Base-by-base conservation (phyloP, 2,888 invertebrate genomes). In the Argyra leucocephala region DNA sequence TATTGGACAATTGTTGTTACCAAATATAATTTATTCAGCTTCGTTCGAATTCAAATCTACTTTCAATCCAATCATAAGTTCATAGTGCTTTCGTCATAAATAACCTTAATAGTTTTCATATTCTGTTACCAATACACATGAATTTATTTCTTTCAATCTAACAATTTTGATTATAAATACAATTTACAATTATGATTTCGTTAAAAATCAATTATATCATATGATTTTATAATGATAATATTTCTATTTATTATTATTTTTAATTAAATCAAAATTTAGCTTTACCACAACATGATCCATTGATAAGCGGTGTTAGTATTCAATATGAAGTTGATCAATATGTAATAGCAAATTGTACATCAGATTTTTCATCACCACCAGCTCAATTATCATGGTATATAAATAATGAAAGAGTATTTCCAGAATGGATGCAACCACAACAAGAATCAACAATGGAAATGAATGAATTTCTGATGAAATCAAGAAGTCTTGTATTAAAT, bases 381-480 rank as follows among this genome's bases (percentile, higher is more conserved):
- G 77, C 80, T 22, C 74, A 72, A 65, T 75, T 80, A 22, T 77
- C 76, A n/a, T 79, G 79, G 79, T 79, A 75, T 67, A 79, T 80
- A 65, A 79, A 80, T 70, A 78, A 77, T 65, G 77, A 78, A 67
- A 76, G 77, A 78, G 80, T 80, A 69, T 65, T 66, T 61, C 68
- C 75, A 22, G 76, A 77, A 22, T 76, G 78, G 69, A 69, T 80
- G 62, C 78, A 79, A 65, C 78, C 77, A 21, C 76, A 73, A 67
- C 74, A 76, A 61, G 80, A 80, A 63, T 74, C 74, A 57, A 78
- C 76, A 63, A 76, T 79, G 59, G 72, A 76, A 37, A 76, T 77
- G 65, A 78, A 79, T 69, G 78, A 78, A 61, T 80, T 77, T 67
- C 75, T 76, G 62, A 71, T 80, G 69, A 74, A 74, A 21, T 75